Conservation (phyloP, 2,797 vertebrate genomes). For the Lepilemur septentrionalis region DNA sequence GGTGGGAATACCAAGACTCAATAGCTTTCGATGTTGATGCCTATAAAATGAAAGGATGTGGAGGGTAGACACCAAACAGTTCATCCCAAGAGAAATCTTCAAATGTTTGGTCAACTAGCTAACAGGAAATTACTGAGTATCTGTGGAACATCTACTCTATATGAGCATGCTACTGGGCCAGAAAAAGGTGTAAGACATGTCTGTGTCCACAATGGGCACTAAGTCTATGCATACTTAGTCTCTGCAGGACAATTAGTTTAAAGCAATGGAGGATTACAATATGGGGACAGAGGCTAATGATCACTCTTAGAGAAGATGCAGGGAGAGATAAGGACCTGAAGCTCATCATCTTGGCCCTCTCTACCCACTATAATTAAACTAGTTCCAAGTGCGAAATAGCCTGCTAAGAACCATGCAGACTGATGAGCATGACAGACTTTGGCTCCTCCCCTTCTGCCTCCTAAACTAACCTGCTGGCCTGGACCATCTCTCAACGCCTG, state of each 20-base stretch:
- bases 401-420: not conserved
- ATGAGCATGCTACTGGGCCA: not conserved
- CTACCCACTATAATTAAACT: not conserved
- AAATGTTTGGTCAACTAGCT: not conserved
- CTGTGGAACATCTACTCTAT: not conserved
- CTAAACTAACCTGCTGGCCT: not conserved
- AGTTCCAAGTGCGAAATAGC: not conserved
- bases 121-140: not conserved
- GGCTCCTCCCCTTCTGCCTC: not conserved
- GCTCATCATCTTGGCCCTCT: not conserved
- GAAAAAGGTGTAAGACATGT: not conserved
- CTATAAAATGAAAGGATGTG: conserved; percentile 64
- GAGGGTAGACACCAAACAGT: not conserved
- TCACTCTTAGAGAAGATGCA: not conserved
- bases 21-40: conserved; percentile 54
- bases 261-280: not conserved
- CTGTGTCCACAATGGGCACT: not conserved
- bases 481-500: not conserved
- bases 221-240: not conserved
- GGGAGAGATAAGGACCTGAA: not conserved
- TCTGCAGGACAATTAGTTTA: not conserved
- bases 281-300: not conserved
- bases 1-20: conserved; percentile 87
- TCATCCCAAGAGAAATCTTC: not conserved
- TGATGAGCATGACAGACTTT: not conserved